These are phyloP conservation scores for Onychostruthus taczanowskii DNA, from an alignment of 2,113 vertebrate genomes.

Conservation along the genomic window DNA sequence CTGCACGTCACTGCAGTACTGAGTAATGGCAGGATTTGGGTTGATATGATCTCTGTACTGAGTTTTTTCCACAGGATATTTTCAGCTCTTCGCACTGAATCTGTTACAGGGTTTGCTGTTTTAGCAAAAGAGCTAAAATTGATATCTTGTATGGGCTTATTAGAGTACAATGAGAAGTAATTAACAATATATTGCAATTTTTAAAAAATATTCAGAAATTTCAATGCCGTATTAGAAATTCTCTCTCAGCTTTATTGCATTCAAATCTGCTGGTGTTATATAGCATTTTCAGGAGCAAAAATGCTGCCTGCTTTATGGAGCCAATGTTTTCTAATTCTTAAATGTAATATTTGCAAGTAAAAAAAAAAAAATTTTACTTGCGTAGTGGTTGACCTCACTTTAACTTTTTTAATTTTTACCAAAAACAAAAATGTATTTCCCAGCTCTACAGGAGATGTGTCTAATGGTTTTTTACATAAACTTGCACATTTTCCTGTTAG, in stretches of 20 bases:
- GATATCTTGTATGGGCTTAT: conserved; percentile 65
- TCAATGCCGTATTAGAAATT: neutral
- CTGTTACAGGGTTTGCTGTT: conserved; percentile 70
- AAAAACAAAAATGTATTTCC: neutral
- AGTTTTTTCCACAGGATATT: conserved; percentile 75
- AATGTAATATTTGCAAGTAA: neutral
- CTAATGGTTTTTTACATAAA: neutral
- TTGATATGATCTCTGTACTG: conserved; percentile 77
- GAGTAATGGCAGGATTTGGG: conserved; percentile 91
- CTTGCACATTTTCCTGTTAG: neutral
- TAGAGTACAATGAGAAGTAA: conserved; percentile 65
- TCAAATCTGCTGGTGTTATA: neutral
- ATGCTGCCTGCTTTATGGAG: neutral
- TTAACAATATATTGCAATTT: conserved; percentile 25
- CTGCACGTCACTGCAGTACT: conserved; percentile 84
- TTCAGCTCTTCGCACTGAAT: conserved; percentile 77
- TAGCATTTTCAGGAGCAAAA: neutral
- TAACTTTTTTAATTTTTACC: neutral
- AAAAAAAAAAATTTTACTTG: neutral
- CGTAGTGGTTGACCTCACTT: neutral
- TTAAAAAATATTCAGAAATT: conserved; percentile 39
- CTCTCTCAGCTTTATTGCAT: neutral
- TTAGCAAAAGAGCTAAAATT: conserved; percentile 78
- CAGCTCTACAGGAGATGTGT: neutral
- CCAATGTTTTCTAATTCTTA: neutral